phyloP scores from a whole-genome alignment of 2,797 vertebrate species.

The Parambassis ranga region DNA sequence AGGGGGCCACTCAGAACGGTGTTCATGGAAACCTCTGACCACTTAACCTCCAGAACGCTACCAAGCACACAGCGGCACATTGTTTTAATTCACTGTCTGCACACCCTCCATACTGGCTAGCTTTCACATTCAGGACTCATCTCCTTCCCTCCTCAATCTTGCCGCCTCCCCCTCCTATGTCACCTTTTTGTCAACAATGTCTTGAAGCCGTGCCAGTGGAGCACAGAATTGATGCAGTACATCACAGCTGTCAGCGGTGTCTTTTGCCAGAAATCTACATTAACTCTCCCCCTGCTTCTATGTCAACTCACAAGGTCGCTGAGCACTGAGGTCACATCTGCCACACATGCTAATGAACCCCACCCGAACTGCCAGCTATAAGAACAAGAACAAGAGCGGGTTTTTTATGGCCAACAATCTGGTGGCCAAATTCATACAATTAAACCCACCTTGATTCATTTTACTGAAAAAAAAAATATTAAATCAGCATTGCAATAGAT shows the following conservation, averaged over 20 bases:
- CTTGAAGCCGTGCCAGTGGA: slow-evolving; percentile 48
- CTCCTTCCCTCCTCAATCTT: slow-evolving; percentile 23
- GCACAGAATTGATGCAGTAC: slow-evolving; percentile 65
- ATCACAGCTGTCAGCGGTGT: slow-evolving; percentile 64
- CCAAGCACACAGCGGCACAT: neutral
- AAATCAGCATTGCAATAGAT: slow-evolving; percentile 32
- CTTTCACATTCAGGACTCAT: slow-evolving; percentile 27
- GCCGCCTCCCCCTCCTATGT: slow-evolving; percentile 19
- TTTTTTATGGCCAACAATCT: slow-evolving; percentile 24
- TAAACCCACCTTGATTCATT: slow-evolving; percentile 46
- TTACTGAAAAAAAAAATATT: slow-evolving; percentile 46
- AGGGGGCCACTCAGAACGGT: slow-evolving; percentile 12
- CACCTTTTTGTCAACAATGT: slow-evolving; percentile 50
- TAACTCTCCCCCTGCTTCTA: slow-evolving; percentile 22
- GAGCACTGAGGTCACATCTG: slow-evolving; percentile 40
- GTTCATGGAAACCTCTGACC: slow-evolving; percentile 32
- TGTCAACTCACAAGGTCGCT: slow-evolving; percentile 58
- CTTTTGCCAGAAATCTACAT: slow-evolving; percentile 64
- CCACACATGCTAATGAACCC: slow-evolving; percentile 49
- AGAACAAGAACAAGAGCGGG: neutral
- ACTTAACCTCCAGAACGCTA: slow-evolving; percentile 9
- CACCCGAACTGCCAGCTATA: slow-evolving; percentile 3
- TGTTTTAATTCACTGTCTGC: slow-evolving; percentile 27
- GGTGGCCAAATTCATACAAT: slow-evolving; percentile 21
- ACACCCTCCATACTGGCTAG: neutral